Evolutionary conservation across 2,888 invertebrate genomes (phyloP), one percentile per base, ranked within the genome.

Genomic region (Allolobophora icterica): DNA sequence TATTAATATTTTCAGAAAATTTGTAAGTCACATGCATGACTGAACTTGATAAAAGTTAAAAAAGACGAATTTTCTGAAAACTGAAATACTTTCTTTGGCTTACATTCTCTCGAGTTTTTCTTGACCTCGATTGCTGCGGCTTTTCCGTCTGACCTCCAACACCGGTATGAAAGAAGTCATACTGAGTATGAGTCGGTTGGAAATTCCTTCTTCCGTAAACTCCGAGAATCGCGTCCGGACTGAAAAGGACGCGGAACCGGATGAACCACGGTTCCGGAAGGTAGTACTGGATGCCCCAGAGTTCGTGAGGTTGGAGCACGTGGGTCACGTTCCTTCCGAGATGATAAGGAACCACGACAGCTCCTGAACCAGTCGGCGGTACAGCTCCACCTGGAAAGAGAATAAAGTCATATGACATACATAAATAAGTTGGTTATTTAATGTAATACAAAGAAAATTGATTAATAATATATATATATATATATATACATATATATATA

Each of bases 221-320:
- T 11, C 98, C 99, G 95, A 99, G 92, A 89, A 95, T 94, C 13
- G 95, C 95, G 21, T 93, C 93, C 15, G 95, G 94, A 98, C 98
- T 96, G 40, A 95, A 92, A 96, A 97, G 97, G 96, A 99, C 98
- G 96, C 99, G 98, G 95, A 99, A 98, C 95, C 98, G 97, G 90
- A 99, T 97, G 96, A 98, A 98, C 90, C 98, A 97, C 91, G 98
- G 97, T 96, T 98, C 97, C 92, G 98, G 97, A 96, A 98, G 98
- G 96, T 98, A 98, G 96, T 99, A 98, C 96, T 98, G 98, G n/a
- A 99, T 97, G 45, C 91, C 98, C 98, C 98, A 98, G 96, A 98
- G 98, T 95, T 98, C 97, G 96, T 98, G 98, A 93, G 98, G 97
- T 94, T 97, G 97, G 95, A 99, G 98, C 96, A 97, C 97, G 96